Evolutionary conservation across 1,140 invertebrate species (phyloP), one percentile per base, ranked within the genome.

Genomic region (Tribolium castaneum): DNA sequence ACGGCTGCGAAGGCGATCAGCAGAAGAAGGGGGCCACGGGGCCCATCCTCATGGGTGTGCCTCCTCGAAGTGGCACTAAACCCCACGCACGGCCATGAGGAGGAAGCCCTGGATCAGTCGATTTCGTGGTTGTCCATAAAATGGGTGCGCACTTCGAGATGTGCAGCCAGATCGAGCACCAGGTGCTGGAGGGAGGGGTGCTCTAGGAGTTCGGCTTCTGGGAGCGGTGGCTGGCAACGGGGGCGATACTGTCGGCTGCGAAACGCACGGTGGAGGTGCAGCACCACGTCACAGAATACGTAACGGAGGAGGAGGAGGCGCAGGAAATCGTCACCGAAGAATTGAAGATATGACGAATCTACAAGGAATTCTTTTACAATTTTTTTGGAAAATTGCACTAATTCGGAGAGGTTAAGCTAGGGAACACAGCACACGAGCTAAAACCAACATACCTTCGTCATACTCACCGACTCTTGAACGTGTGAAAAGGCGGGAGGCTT

Each of bases 301-400:
- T 95, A 98, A 66, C 97, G 92, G 62, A 98, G 89, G 73, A 98
- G 88, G 62, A 98, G 88, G 59, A 97, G 89, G 72, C 97, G 92
- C 76, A 98, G 90, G 88, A 98, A 98, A 85, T 98, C 96, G 87
- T 98, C 97, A 14, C 96, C 95, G 87, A 98, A 95, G 88, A 98
- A 98, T 86, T 95, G 92, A 74, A 96, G 88, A 86, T 95, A 95
- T 70, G 92, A 93, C 30, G 92, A 89, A 88, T 96, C 95, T 95
- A 86, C 9, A 89, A 66, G 25, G 6, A 30, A 30, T 30, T 30
- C 25, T 30, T 19, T 19, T 30, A 30, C 3, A 30, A 30, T 30
- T 30, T 30, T 30, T 30, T 30, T 30, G 25, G 1, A 30, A 30
- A 30, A 30, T 19, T 19, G 16, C 2, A 19, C 16, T 19, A 19